Evolutionary conservation across 1,140 invertebrate species (phyloP).

Genomic region (Apis cerana): DNA sequence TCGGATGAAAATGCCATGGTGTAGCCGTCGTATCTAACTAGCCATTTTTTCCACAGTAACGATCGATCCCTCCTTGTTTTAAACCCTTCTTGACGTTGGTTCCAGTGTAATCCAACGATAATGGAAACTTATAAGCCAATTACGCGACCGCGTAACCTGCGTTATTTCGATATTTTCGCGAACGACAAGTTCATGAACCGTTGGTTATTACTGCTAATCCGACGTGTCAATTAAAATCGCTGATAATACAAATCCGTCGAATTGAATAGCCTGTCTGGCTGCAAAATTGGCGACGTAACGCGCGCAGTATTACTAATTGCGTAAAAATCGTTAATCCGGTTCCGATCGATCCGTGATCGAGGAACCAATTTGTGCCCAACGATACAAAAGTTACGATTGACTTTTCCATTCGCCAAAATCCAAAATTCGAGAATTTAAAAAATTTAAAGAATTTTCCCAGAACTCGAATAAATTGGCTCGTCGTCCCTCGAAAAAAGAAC

Average conservation of each 20-base stretch:
- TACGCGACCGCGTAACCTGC: conserved; percentile 14
- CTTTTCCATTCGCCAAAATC: too few species aligned
- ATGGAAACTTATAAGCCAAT: conserved; percentile 35
- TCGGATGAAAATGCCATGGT: neutral
- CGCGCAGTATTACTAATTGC: neutral
- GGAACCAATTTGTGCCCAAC: neutral
- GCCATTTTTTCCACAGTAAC: neutral
- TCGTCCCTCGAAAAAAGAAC: too few species aligned
- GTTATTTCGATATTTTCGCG: conserved; percentile 39
- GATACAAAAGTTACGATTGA: too few species aligned
- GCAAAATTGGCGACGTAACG: neutral
- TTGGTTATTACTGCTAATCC: conserved; percentile 30
- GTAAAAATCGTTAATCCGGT: conserved; percentile 31
- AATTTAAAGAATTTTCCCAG: too few species aligned
- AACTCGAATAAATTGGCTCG: too few species aligned
- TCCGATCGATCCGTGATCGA: neutral
- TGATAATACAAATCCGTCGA: conserved; percentile 34
- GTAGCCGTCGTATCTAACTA: neutral
- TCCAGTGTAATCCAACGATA: conserved; percentile 6
- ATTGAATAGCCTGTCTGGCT: neutral
- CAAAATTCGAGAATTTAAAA: too few species aligned
- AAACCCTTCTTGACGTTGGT: neutral
- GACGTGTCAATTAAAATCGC: conserved; percentile 46
- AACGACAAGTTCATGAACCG: neutral
- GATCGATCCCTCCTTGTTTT: neutral